Evolutionary conservation across 2,888 invertebrate genomes (phyloP), one percentile per base, ranked within the genome.

Genomic region (Siphlonurus alternatus): DNA sequence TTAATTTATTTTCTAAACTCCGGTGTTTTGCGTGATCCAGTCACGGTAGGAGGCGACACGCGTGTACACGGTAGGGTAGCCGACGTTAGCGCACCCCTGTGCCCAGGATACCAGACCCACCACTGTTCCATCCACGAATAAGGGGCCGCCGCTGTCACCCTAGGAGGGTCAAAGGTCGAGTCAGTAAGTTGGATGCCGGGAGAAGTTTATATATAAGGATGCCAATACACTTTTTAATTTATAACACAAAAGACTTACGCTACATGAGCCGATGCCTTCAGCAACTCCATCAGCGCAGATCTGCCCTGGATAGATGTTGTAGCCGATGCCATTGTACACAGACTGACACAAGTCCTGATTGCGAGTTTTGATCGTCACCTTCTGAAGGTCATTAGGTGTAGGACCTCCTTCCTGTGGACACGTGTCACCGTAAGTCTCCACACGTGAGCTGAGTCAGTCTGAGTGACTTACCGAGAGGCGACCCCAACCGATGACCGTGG

Each of bases 31-130:
- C 1, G 25, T 53, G 22, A 66, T 66, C 66, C 66, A 66, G 62
- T 56, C 61, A 1, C 59, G 51, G 38, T 66, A 63, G 3, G 59
- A 53, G 1, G 66, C 53, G 20, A 66, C 66, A 18, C 61, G 20
- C 18, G 65, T 65, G 64, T 66, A 66, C 38, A 66, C 66, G 1
- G 65, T 65, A 19, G 66, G 66, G 56, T 25, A 66, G 1, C 65
- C 66, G 19, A 25, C 38, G n/a, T 20, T 24, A 23, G 65, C 65
- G 54, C 66, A 66, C 2, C 66, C 66, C n/a, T 56, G 25, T 18
- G 66, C 63, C 66, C 66, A 66, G 3, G 66, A 66, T 18, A 65
- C 66, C 3, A 66, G 63, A 5, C 66, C 66, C 38, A 65, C 62
- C 24, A 65, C 65, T 25, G 20, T 5, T 18, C 62, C 62, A 23